Evolutionary conservation across 2,888 invertebrate species (phyloP), one percentile per base, ranked within the genome.

Genomic region (Hartigia nigra): DNA sequence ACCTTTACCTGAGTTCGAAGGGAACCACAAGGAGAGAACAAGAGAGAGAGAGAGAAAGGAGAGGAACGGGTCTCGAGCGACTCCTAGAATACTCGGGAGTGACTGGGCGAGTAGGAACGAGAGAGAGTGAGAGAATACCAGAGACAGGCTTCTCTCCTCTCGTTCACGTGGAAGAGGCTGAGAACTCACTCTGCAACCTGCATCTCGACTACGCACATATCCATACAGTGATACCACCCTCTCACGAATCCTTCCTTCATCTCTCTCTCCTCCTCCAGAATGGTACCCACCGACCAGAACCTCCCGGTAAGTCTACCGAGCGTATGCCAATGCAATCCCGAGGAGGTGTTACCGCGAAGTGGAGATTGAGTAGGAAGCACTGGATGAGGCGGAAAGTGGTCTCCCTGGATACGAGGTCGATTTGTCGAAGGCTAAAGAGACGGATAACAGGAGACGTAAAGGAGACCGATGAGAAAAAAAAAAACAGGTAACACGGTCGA

Each of bases 101-200:
- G 76, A 76, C 70, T 79, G 35, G 74, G 78, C 78, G 75, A 78
- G 78, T 80, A 77, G 78, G 70, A 76, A 37, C 14, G 36, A 35
- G 72, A 35, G 77, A 78, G 70, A 31, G 14, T 74, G 70, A 74
- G 39, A 39, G 4, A 39, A 39, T 39, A 39, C 39, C 55, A 72
- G 79, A 70, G 74, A 77, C 72, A 72, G 72, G 72, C 72, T 31
- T 23, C 31, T 72, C 31, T 34, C 34, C 72, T 32, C 72, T 31
- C 31, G 23, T 37, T 35, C 37, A 23, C 79, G 80, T 80, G 74
- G 79, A 74, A 79, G 82, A 83, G 80, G 82, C 83, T 85, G 85
- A 85, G 82, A 84, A 85, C 83, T 85, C 84, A 85, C 83, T 85
- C 79, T 70, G 76, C 81, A 77, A 80, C 76, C 74, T 77, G 80